Conservation (phyloP, 1,140 invertebrate species). For the Pteromalus puparum region DNA sequence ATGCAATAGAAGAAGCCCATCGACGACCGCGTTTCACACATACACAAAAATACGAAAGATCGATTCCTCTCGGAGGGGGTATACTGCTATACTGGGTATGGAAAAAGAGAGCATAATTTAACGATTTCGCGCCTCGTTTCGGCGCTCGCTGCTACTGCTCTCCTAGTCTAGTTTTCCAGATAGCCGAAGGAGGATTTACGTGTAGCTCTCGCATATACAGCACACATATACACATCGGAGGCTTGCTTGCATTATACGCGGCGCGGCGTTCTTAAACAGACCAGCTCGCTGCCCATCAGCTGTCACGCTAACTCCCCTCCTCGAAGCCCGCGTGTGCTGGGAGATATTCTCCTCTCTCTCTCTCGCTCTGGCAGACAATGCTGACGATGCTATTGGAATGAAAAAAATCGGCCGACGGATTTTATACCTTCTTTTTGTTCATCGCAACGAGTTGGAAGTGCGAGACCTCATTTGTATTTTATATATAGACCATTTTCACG, state of each 20-base stretch:
- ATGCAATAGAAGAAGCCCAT: neutral
- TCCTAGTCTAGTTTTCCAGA: slow-evolving; percentile 55
- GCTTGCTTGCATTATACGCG: neutral
- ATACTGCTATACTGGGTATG: too few relatives aligned
- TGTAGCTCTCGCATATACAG: neutral
- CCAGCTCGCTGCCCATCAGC: slow-evolving; percentile 58
- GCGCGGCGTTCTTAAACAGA: slow-evolving; percentile 57
- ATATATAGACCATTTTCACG: too few relatives aligned
- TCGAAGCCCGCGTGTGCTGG: neutral
- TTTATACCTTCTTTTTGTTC: too few relatives aligned
- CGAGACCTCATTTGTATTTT: too few relatives aligned
- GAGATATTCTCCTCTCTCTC: too few relatives aligned
- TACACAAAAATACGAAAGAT: neutral
- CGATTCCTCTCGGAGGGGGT: neutral
- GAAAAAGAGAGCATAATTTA: slow-evolving; percentile 31
- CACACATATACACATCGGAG: neutral
- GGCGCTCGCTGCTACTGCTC: slow-evolving; percentile 42
- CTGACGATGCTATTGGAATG: neutral
- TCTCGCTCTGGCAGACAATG: neutral
- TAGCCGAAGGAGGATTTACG: slow-evolving; percentile 28
- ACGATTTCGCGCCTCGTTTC: slow-evolving; percentile 48
- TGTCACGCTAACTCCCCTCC: slow-evolving; percentile 62
- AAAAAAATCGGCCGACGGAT: neutral
- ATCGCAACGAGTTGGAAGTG: too few relatives aligned
- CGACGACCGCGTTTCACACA: neutral